Evolutionary conservation across 2,888 invertebrate species (phyloP).

Genomic region (Hypselothyrea guttata): DNA sequence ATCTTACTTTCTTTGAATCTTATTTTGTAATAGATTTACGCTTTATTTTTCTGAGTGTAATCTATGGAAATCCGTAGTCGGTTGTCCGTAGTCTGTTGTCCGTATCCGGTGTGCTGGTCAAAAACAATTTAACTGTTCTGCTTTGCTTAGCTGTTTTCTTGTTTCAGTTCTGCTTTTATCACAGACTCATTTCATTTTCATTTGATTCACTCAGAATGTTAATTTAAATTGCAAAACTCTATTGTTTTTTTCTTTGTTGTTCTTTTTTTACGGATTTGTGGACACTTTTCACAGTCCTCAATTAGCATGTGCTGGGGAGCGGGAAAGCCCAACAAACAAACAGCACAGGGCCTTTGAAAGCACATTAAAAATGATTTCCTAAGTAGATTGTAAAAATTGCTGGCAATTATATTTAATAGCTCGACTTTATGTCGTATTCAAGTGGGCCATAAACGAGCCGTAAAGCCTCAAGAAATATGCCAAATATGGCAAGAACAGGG

Average conservation of each 20-base stretch:
- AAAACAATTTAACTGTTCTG: slow-evolving; percentile 63
- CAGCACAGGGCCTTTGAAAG: slow-evolving; percentile 36
- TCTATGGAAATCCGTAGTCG: background rate
- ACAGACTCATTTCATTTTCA: slow-evolving; percentile 33
- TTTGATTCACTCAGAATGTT: slow-evolving; percentile 69
- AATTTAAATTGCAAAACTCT: slow-evolving; percentile 66
- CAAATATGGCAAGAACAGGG: slow-evolving; percentile 17
- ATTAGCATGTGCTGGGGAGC: slow-evolving; percentile 52
- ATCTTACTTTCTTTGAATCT: too few relatives aligned
- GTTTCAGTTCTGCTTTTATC: slow-evolving; percentile 36
- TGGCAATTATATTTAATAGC: slow-evolving; percentile 72
- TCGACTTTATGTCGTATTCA: slow-evolving; percentile 48
- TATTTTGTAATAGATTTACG: too few relatives aligned
- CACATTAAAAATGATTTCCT: slow-evolving; percentile 71
- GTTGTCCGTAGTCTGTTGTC: background rate
- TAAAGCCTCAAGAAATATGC: slow-evolving; percentile 31
- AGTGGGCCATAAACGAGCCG: slow-evolving; percentile 53
- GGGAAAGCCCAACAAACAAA: too few relatives aligned
- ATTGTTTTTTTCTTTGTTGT: slow-evolving; percentile 48
- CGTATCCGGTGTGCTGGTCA: slow-evolving; percentile 36
- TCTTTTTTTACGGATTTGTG: slow-evolving; percentile 1
- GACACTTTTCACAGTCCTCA: slow-evolving; percentile 39
- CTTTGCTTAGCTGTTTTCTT: slow-evolving; percentile 37
- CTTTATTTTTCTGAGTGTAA: too few relatives aligned
- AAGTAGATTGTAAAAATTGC: slow-evolving; percentile 74